Percentiles rank a stretch among this genome's conserved stretches.
These are phyloP conservation scores for Eleginops maclovinus DNA, from an alignment of 2,113 vertebrate species.

Conservation along the genomic window DNA sequence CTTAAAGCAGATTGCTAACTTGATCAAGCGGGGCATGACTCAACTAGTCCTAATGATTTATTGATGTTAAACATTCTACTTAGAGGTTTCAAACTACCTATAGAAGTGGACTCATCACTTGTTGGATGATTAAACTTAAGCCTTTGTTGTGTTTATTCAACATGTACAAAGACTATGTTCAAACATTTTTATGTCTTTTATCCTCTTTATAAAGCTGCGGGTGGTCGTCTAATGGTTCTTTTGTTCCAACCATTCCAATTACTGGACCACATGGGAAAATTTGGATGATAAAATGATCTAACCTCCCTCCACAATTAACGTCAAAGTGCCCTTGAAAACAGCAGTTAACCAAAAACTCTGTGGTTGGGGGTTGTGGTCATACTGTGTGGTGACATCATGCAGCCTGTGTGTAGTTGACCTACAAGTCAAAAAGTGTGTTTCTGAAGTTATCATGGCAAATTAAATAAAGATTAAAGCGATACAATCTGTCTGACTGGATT, in stretches of 20 bases:
- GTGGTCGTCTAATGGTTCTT: conserved; percentile 67
- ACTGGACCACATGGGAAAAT: conserved; percentile 64
- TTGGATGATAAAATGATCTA: conserved; percentile 65
- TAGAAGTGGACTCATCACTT: conserved; percentile 10
- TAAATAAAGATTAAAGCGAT: conserved; percentile 21
- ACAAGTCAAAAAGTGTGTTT: conserved; percentile 18
- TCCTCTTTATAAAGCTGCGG: conserved; percentile 63
- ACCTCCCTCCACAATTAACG: conserved; percentile 58
- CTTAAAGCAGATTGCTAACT: neutral
- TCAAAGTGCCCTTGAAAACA: conserved; percentile 76
- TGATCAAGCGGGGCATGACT: neutral
- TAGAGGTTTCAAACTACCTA: conserved; percentile 5
- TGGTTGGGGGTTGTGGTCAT: conserved; percentile 24
- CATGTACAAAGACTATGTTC: conserved; percentile 34
- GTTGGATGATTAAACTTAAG: conserved; percentile 17
- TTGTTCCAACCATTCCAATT: conserved; percentile 66
- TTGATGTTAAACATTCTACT: conserved; percentile 8
- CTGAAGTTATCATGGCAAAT: neutral
- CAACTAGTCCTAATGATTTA: neutral
- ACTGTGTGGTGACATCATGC: conserved; percentile 47
- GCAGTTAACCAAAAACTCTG: conserved; percentile 60
- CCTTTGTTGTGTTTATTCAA: conserved; percentile 48
- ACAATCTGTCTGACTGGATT: conserved; percentile 25
- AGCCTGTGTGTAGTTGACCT: conserved; percentile 13
- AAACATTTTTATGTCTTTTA: conserved; percentile 50